Conservation (phyloP, 2,113 vertebrate species). For the Antechinus stuartii region DNA sequence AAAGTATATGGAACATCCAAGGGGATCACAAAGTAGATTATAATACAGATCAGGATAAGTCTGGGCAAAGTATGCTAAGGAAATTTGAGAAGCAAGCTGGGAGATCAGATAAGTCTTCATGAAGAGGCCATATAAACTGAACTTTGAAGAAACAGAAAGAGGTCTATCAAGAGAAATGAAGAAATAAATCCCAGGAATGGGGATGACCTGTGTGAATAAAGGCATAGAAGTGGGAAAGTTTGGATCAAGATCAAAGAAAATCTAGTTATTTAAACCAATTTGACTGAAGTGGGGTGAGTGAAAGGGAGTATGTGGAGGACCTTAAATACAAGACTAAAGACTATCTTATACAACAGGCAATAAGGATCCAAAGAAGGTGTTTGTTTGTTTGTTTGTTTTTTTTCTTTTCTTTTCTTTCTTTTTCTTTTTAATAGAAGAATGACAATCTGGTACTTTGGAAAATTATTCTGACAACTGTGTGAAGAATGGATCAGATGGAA, state of each 20-base stretch:
- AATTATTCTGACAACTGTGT: not conserved
- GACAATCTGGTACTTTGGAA: not conserved
- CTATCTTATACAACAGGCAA: not conserved
- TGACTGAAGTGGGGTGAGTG: not conserved
- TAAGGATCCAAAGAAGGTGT: not conserved
- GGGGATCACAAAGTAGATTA: not conserved
- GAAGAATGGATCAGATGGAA: not conserved
- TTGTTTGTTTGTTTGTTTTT: no score
- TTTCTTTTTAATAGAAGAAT: not conserved
- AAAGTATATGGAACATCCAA: not conserved
- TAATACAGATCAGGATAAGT: not conserved
- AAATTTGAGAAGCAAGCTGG: not conserved
- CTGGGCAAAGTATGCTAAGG: not conserved
- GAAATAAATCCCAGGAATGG: not conserved
- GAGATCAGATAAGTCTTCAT: not conserved
- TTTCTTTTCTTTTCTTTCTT: not conserved
- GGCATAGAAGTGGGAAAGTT: not conserved
- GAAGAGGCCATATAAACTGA: not conserved
- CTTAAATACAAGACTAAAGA: not conserved
- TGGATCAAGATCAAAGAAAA: not conserved
- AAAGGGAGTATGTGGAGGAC: not conserved
- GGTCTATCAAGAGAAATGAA: not conserved
- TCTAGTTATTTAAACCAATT: not conserved
- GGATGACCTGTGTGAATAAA: not conserved
- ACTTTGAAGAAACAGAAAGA: not conserved